These are phyloP conservation scores for Apamea crenata DNA, from an alignment of 2,888 invertebrate genomes.

Conservation along the genomic window DNA sequence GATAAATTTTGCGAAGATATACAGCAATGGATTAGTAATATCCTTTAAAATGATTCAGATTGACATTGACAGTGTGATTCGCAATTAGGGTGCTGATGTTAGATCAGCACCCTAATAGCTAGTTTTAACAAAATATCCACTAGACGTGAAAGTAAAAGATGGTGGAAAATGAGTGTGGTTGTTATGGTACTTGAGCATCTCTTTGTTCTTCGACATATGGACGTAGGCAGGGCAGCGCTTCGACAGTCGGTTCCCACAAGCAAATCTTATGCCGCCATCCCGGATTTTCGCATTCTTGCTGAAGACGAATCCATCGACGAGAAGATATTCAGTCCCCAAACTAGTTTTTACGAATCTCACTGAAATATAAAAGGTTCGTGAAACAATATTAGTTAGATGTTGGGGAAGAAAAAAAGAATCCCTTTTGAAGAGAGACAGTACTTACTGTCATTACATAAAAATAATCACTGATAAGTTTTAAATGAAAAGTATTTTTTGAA, in stretches of 20 bases:
- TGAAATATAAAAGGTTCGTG: slow-evolving; percentile 57
- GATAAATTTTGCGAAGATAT: no score
- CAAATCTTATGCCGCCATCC: slow-evolving; percentile 64
- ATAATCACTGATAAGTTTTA: not conserved
- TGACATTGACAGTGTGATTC: not conserved
- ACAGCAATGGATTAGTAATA: not conserved
- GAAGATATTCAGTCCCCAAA: slow-evolving; percentile 62
- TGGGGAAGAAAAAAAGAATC: not conserved
- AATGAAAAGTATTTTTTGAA: not conserved
- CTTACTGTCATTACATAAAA: not conserved
- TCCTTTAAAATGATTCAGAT: not conserved
- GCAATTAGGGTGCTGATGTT: not conserved
- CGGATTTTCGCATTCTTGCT: slow-evolving; percentile 66
- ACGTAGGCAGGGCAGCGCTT: slow-evolving; percentile 64
- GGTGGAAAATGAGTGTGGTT: slow-evolving; percentile 66
- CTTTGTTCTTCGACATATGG: slow-evolving; percentile 66
- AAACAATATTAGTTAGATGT: not conserved
- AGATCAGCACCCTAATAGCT: no score
- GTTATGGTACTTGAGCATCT: slow-evolving; percentile 59
- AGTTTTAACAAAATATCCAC: slow-evolving; percentile 55
- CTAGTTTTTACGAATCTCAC: slow-evolving; percentile 65
- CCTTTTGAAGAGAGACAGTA: not conserved
- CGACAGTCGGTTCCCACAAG: slow-evolving; percentile 68
- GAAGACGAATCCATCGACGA: slow-evolving; percentile 70
- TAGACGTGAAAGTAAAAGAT: slow-evolving; percentile 41